Base-by-base conservation (phyloP, 2,113 vertebrate genomes). In the Corythoichthys haematopterus region DNA sequence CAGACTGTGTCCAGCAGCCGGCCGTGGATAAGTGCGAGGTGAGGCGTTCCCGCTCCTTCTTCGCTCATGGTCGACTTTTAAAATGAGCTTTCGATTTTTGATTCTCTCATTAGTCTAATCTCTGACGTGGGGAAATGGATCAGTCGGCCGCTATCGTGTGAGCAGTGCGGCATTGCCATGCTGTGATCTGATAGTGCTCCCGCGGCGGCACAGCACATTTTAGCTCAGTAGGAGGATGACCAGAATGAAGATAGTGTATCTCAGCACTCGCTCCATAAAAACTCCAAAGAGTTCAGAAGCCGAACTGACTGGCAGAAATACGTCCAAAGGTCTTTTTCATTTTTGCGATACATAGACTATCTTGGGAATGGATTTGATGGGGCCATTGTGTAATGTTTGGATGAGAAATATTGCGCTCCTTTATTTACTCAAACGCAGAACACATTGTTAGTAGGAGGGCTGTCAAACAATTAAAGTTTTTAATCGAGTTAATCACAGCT, bases 11-110 rank as follows among this genome's bases (percentile, higher is more conserved):
- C 50, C 95, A 95, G 85, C 95, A 95, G 63, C 96, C 95, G 0
- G 93, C 86, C 0, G 97, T 99, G 90, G 96, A 99, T 73, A 99
- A 99, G 81, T 99, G 97, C 2, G 97, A 99, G 95, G 97, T 99
- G 89, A 91, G 86, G 63, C 9, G 1, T 48, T 43, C 20, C 15
- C 4, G 20, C 58, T 16, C 15, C 10, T 55, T 12, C 4, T 16
- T 55, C 1, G 11, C 52, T 53, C 9, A 7, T 35, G 15, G 9
- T 1, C 1, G 9, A 33, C 8, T 61, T 43, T 13, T 61, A 38
- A 61, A 15, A 43, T 43, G 16, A 20, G 58, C 16, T 61, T n/a
- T 43, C 5, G 15, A 45, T 57, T 67, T 60, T 36, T 58, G 3
- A 38, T 20, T 6, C 35, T 66, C 43, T 50, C 65, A 40, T 69